Base-by-base conservation (phyloP, 2,797 vertebrate genomes). In the Poecilia picta region DNA sequence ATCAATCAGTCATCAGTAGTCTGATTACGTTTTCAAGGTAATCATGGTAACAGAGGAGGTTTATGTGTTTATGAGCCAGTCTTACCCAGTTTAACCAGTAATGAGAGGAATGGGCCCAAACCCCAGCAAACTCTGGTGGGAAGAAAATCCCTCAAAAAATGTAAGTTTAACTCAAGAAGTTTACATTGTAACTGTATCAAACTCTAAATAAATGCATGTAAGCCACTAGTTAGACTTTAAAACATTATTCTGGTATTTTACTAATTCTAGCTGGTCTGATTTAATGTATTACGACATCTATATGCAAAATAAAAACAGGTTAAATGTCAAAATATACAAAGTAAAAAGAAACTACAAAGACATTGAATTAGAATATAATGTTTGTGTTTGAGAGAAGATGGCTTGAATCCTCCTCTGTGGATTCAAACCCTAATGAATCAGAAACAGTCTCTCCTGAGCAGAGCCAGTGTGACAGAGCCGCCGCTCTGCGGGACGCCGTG, bases 401-500 rank as follows among this genome's bases (percentile, higher is more conserved):
- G 57, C 28, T 33, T 36, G 25, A 57, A 59, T 28, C 25, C n/a
- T 59, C 28, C 28, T 62, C 55, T 57, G 49, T 28, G 31, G 5
- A 15, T 33, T 7, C 31, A 64, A 64, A 33, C 59, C 59, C 18
- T 20, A 7, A 18, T 7, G 5, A 64, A 64, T 18, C 31, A 64
- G 7, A 31, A 70, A 43, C 23, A 8, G 5, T 41, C 66, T 41
- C 62, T 25, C 12, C 39, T n/a, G 10, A 25, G 39, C 39, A 23
- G 31, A 72, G 73, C 6, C 70, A 5, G 70, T 72, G 25, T 71
- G 57, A 73, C 78, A 59, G 70, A 72, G 53, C 76, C 85, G 45
- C 39, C 1, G 57, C 81, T 78, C 76, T 71, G 73, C 68, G 47
- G 77, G 83, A 86, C 71, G 4, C 5, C 23, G 53, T 45, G 71